These are phyloP conservation scores for Eulacestoma nigropectus DNA, from an alignment of 2,113 vertebrate genomes.

Conservation along the genomic window DNA sequence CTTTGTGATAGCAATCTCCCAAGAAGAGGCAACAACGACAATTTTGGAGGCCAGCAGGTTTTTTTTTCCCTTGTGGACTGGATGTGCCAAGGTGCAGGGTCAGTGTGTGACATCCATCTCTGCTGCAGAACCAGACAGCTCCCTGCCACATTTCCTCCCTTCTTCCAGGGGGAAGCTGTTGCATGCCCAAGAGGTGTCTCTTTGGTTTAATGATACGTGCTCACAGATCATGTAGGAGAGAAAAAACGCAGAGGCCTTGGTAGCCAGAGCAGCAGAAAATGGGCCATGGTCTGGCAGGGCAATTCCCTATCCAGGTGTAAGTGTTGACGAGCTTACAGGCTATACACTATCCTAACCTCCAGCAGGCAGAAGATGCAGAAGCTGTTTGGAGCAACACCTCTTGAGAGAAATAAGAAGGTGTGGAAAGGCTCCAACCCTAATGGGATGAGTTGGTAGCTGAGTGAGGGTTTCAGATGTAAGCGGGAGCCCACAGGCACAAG, in stretches of 20 bases:
- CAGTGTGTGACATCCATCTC: not conserved
- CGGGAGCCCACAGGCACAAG: not conserved
- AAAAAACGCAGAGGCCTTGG: not conserved
- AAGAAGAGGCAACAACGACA: not conserved
- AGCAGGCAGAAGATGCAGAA: not conserved
- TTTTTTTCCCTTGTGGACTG: not conserved
- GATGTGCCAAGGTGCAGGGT: not conserved
- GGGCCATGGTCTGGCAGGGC: not conserved
- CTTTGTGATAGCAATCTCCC: not conserved
- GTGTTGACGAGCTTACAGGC: not conserved
- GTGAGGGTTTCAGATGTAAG: not conserved
- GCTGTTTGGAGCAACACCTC: not conserved
- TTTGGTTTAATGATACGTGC: not conserved
- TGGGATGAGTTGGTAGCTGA: not conserved
- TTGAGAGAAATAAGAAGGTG: not conserved
- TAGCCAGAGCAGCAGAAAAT: not conserved
- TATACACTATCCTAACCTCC: not conserved
- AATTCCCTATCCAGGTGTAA: not conserved
- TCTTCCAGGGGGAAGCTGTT: not conserved
- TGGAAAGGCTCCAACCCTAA: not conserved
- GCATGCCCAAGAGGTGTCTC: not conserved
- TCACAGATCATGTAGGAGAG: not conserved
- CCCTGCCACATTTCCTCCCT: not conserved
- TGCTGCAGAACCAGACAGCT: not conserved
- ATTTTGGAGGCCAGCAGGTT: not conserved